Percentiles rank a stretch among this genome's conserved stretches.
phyloP scores from a whole-genome alignment of 2,888 invertebrate species.

The Brachypalpus laphriformis region DNA sequence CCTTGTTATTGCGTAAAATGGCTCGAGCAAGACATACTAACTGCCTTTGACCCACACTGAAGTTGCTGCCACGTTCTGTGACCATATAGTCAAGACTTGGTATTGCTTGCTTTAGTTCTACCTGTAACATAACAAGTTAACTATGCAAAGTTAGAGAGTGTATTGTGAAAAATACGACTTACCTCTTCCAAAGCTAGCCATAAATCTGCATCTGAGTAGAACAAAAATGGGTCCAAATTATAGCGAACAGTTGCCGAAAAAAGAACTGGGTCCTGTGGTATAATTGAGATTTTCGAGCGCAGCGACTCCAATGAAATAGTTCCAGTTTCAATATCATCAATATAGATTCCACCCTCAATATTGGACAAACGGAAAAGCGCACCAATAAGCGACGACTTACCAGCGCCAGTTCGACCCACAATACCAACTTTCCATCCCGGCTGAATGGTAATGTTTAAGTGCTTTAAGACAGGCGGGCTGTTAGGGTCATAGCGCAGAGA shows the following conservation, averaged over 20 bases:
- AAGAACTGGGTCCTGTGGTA: conserved; percentile 85
- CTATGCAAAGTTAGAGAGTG: neutral
- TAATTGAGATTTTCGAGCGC: conserved; percentile 84
- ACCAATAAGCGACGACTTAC: conserved; percentile 90
- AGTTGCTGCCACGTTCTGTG: conserved; percentile 85
- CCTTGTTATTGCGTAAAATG: conserved; percentile 85
- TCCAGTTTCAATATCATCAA: conserved; percentile 87
- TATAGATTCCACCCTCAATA: conserved; percentile 87
- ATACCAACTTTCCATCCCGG: conserved; percentile 89
- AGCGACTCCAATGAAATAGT: conserved; percentile 83
- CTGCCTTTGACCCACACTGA: conserved; percentile 88
- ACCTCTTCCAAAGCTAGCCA: conserved; percentile 81
- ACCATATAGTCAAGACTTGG: conserved; percentile 84
- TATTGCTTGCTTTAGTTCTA: conserved; percentile 84
- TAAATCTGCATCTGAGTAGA: conserved; percentile 80
- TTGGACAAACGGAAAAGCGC: conserved; percentile 91
- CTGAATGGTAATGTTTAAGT: conserved; percentile 87
- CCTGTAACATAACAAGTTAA: conserved; percentile 77
- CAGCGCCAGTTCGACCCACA: conserved; percentile 93
- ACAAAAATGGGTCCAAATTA: conserved; percentile 86
- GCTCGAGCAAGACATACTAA: conserved; percentile 88
- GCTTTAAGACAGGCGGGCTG: conserved; percentile 88
- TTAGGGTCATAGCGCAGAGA: conserved; percentile 85
- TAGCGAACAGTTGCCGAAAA: conserved; percentile 86
- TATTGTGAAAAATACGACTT: neutral